Base-by-base conservation (phyloP, 2,113 vertebrate species). In the Lepus europaeus region DNA sequence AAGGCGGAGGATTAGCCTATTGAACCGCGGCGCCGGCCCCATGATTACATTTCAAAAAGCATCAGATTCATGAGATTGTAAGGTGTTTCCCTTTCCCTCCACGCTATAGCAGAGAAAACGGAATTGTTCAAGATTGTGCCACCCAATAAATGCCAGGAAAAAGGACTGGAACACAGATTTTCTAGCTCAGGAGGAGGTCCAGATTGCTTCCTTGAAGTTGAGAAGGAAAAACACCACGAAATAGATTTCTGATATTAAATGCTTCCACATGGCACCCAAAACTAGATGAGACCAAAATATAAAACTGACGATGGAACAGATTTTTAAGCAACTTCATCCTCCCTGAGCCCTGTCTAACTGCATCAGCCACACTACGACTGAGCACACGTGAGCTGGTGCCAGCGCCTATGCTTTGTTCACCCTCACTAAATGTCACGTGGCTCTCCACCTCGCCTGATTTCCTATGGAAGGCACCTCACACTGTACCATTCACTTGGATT, bases 11-110 rank as follows among this genome's bases (percentile, higher is more conserved):
- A 36, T 36, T 36, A 36, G 33, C 33, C 33, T 36, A 36, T 36
- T 36, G 33, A 36, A 36, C 33, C 3, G 33, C 33, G 33, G 33
- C 2, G 33, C 33, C 33, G 33, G 33, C 33, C 33, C 12, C 19
- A 70, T 64, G 69, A 77, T 87, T 77, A 45, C 82, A 76, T 61
- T 53, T 81, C 27, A 64, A 45, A 87, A 95, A 53, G 13, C 29
- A 63, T 45, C 25, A 72, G 19, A 53, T 36, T 53, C n/a, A 33
- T 45, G 29, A 53, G 45, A 82, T 25, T 12, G 51, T 14, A 31
- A 56, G 19, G 36, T 36, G 4, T 61, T 74, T 76, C 69, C 27
- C 10, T 74, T 56, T n/a, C 45, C 14, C n/a, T 29, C 27, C 5
- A 63, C 6, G 66, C 5, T 2, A 70, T 25, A 36, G 23, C 45